Conservation (phyloP, 2,113 vertebrate species). For the Chauna torquata region DNA sequence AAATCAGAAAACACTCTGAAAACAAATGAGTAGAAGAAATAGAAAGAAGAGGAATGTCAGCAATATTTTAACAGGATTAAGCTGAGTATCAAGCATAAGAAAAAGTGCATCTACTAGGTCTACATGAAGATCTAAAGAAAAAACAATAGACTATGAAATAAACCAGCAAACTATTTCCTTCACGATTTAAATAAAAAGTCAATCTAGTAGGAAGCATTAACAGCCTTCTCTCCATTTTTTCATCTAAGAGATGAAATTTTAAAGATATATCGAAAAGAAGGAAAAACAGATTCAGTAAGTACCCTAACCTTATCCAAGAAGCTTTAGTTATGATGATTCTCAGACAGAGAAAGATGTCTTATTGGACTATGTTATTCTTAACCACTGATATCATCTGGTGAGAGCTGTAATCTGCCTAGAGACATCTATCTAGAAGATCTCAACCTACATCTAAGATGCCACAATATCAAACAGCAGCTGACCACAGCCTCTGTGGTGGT, state of each 20-base stretch:
- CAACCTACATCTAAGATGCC: not conserved
- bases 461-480: not conserved
- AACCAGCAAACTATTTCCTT: not conserved
- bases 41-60: not conserved
- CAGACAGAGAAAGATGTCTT: not conserved
- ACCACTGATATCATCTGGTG: not conserved
- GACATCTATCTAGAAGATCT: not conserved
- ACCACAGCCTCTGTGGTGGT: too few species aligned
- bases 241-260: not conserved
- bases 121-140: not conserved
- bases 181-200: not conserved
- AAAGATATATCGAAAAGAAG: not conserved
- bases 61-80: not conserved
- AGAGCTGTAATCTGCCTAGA: not conserved
- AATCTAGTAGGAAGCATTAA: not conserved
- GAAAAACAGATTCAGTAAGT: rapidly evolving
- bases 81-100: not conserved
- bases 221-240: not conserved
- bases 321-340: not conserved
- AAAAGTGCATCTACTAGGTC: not conserved
- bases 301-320: not conserved
- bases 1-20: not conserved
- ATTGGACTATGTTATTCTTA: not conserved
- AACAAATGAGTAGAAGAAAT: not conserved
- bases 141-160: not conserved